Percentiles rank a stretch among this genome's conserved stretches.
Conservation (phyloP, 1,140 invertebrate species). For the Acromyrmex echinatior region DNA sequence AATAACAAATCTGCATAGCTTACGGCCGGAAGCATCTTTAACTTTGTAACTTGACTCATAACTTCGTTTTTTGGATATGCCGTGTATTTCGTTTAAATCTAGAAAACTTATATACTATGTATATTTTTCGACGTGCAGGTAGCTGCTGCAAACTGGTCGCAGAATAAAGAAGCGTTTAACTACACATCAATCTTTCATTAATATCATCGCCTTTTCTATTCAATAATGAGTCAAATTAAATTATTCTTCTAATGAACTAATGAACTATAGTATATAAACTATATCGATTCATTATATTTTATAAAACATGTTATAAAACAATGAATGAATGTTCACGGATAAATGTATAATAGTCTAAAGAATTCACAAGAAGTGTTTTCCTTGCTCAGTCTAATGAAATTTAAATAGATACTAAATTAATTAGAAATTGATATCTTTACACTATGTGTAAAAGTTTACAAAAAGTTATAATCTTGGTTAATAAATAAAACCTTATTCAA, state of each 20-base stretch:
- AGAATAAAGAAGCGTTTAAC: constrained; percentile 63
- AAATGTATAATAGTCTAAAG: not conserved
- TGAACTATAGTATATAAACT: not conserved
- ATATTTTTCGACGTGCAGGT: constrained; percentile 64
- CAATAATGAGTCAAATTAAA: constrained; percentile 12
- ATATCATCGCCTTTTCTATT: constrained; percentile 4
- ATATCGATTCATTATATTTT: constrained; percentile 7
- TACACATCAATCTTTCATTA: constrained; percentile 26
- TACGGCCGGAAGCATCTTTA: constrained; percentile 76
- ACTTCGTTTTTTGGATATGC: constrained; percentile 77
- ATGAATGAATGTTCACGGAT: not conserved
- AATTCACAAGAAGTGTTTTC: constrained; percentile 5
- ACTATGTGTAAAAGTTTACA: not conserved
- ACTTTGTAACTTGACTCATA: constrained; percentile 57
- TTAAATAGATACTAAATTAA: constrained; percentile 16
- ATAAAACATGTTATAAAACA: not conserved
- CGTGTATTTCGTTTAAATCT: constrained; percentile 77
- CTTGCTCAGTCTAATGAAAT: not conserved
- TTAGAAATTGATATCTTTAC: not conserved
- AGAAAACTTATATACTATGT: constrained; percentile 73
- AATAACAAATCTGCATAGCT: constrained; percentile 64
- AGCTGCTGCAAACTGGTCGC: constrained; percentile 46
- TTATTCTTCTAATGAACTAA: not conserved
- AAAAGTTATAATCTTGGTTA: not conserved
- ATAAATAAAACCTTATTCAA: constrained; percentile 12